phyloP scores from a whole-genome alignment of 2,797 vertebrate genomes.

The Chiroxiphia lanceolata region DNA sequence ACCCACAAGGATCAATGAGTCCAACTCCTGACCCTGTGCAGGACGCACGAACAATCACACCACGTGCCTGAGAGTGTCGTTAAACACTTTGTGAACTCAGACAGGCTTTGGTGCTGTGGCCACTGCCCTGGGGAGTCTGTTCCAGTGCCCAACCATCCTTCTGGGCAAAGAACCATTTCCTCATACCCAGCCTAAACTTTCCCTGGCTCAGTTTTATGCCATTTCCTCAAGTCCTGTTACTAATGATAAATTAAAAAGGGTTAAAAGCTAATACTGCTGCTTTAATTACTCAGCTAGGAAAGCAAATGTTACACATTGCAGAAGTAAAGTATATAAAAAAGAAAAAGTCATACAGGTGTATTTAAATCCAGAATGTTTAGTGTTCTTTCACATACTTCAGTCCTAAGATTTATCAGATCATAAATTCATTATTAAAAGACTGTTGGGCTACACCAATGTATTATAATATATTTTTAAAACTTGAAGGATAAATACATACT shows the following conservation, averaged over 20 bases:
- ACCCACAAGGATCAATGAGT: not conserved
- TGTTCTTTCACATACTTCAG: not conserved
- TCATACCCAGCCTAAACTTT: not conserved
- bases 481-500: not conserved
- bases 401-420: not conserved
- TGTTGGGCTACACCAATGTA: not conserved
- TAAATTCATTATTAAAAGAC: not conserved
- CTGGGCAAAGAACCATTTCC: not conserved
- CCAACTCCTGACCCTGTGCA: not conserved
- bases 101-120: not conserved
- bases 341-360: not conserved
- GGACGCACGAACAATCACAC: not conserved
- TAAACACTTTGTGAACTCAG: not conserved
- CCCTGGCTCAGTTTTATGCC: not conserved
- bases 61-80: not conserved
- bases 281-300: not conserved
- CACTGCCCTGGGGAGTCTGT: not conserved
- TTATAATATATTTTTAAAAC: not conserved
- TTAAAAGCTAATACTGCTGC: not conserved
- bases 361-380: not conserved
- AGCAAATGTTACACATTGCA: not conserved
- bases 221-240: not conserved
- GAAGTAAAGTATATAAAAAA: not conserved
- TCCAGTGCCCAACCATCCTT: not conserved
- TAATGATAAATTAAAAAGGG: not conserved